Evolutionary conservation across 2,797 vertebrate species (phyloP).

Genomic region (Pelobates cultripes): DNA sequence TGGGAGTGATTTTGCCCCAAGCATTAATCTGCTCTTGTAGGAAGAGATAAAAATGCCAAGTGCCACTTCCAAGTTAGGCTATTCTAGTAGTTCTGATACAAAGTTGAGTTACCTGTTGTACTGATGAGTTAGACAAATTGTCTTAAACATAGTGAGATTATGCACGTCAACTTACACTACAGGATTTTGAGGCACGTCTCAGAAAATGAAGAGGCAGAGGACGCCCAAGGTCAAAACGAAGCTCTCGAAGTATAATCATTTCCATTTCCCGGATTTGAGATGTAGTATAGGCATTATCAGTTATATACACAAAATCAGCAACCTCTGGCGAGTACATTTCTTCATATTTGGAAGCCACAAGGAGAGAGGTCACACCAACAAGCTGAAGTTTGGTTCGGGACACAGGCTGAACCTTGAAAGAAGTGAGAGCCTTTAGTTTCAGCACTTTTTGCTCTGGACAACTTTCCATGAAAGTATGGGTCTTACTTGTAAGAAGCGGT

Average conservation of each 20-base stretch:
- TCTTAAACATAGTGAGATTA: too few relatives aligned
- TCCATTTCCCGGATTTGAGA: conserved; percentile 90
- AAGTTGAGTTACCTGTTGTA: too few relatives aligned
- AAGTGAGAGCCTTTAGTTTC: not conserved
- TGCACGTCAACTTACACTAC: conserved; percentile 73
- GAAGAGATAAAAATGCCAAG: too few relatives aligned
- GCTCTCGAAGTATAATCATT: conserved; percentile 75
- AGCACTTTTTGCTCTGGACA: not conserved
- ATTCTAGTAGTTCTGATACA: too few relatives aligned
- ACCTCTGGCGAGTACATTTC: conserved; percentile 86
- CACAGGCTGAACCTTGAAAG: conserved; percentile 80
- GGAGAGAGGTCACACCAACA: conserved; percentile 87
- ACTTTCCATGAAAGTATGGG: not conserved
- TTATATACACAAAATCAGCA: conserved; percentile 91
- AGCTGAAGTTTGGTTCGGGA: conserved; percentile 88
- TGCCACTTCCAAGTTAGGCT: too few relatives aligned
- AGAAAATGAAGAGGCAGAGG: conserved; percentile 92
- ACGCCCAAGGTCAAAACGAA: conserved; percentile 88
- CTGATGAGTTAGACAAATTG: too few relatives aligned
- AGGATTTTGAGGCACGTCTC: conserved; percentile 89
- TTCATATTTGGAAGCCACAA: conserved; percentile 93
- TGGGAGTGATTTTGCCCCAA: too few relatives aligned
- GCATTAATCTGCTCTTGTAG: too few relatives aligned
- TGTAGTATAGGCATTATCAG: conserved; percentile 85
- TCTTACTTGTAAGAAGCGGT: conserved; percentile 89